Evolutionary conservation across 2,888 invertebrate genomes (phyloP), one percentile per base, ranked within the genome.

Genomic region (Fragum fragum): DNA sequence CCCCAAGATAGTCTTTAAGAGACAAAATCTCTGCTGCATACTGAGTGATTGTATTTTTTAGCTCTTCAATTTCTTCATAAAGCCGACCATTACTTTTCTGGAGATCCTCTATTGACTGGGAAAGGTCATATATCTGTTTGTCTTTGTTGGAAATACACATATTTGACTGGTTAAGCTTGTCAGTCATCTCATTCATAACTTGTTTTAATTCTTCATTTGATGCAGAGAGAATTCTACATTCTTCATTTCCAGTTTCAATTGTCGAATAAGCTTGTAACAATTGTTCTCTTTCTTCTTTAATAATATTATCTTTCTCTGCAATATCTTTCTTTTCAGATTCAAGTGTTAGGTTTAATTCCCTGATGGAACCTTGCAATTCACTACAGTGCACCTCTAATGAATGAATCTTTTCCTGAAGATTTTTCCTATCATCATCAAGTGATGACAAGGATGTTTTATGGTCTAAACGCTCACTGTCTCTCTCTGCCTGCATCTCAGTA

Each of bases 401-500:
- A 18, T 79, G 32, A 1, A 86, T 26, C 23, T 89, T 85, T 61
- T 86, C 68, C 71, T 85, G 79, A 18, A 76, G 55, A 57, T 74
- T 55, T 63, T 71, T 42, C 47, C 70, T 80, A 73, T 85, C 79
- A 14, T 73, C 63, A 21, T 70, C 29, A 3, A 63, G 21, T 70
- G 39, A 52, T 14, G n/a, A 39, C 55, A 59, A 29, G 14, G 42
- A 11, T 57, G 29, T 16, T 28, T 59, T 72, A 23, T n/a, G 32
- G 21, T 21, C 32, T 18, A 29, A 23, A 29, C 21, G 28, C 53
- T 66, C 66, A n/a, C 18, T 39, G 14, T 66, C 66, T 18, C n/a
- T 66, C n/a, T 42, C 42, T 23, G 21, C 14, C 14, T 42, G 66
- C 11, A 42, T 1, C 1, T 3, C 6, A 36, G 1, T n/a, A 28